A percentile compares a stretch with the other conserved stretches of the same genome.
phyloP scores from a whole-genome alignment of 1,140 invertebrate genomes.

The Leptoteleia sp. region DNA sequence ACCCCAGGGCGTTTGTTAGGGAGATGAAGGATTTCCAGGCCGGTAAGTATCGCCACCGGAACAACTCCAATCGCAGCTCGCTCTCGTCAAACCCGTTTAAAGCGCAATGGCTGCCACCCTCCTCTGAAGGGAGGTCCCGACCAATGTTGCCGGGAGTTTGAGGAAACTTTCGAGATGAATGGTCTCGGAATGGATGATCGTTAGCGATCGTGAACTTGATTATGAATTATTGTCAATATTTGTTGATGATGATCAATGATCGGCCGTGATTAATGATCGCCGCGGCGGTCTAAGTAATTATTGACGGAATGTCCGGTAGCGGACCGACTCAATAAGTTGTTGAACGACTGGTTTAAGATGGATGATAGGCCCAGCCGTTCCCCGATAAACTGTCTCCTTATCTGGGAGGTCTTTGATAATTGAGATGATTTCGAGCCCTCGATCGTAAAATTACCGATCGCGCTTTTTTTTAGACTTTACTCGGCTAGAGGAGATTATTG shows the following conservation, averaged over 20 bases:
- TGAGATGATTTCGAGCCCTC: neutral
- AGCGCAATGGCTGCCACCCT: conserved; percentile 60
- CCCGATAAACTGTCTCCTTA: conserved; percentile 10
- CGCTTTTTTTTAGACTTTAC: too few relatives aligned
- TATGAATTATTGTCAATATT: conserved; percentile 47
- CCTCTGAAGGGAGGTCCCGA: conserved; percentile 42
- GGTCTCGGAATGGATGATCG: conserved; percentile 8
- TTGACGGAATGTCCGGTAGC: conserved; percentile 43
- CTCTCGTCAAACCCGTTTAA: conserved; percentile 59
- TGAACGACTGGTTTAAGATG: conserved; percentile 31
- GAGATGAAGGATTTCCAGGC: conserved; percentile 64
- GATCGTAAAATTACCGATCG: neutral
- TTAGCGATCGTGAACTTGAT: conserved; percentile 27
- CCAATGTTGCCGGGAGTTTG: conserved; percentile 57
- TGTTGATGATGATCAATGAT: conserved; percentile 47
- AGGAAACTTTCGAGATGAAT: conserved; percentile 39
- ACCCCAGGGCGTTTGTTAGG: conserved; percentile 70
- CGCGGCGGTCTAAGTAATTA: conserved; percentile 31
- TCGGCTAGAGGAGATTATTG: too few relatives aligned
- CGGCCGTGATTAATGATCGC: conserved; percentile 33
- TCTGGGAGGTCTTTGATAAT: conserved; percentile 21
- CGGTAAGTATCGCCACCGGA: conserved; percentile 67
- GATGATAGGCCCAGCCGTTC: neutral
- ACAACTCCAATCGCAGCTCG: conserved; percentile 63
- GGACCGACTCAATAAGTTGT: conserved; percentile 29